These are phyloP conservation scores for Perognathus longimembris DNA, from an alignment of 2,113 vertebrate genomes.

Conservation along the genomic window DNA sequence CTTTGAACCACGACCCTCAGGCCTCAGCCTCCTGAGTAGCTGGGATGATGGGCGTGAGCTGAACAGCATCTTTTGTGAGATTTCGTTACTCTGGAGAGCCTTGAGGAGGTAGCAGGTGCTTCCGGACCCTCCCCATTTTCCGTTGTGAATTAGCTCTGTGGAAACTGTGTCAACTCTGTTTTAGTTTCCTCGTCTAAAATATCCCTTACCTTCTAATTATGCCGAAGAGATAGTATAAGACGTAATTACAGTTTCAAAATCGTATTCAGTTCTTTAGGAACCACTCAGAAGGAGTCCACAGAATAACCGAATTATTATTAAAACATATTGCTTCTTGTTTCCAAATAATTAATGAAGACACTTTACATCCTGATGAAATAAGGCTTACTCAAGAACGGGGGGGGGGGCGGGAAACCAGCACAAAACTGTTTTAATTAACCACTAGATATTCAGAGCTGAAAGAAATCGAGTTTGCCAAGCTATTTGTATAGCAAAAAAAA, in stretches of 20 bases:
- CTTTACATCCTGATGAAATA: constrained; percentile 24
- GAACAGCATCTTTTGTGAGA: not conserved
- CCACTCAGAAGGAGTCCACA: not conserved
- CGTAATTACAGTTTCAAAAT: constrained; percentile 53
- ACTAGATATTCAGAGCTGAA: constrained; percentile 62
- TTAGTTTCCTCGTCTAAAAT: constrained; percentile 56
- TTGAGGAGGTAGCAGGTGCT: not conserved
- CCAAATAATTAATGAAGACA: constrained; percentile 57
- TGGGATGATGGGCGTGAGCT: not conserved
- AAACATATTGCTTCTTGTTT: constrained; percentile 54
- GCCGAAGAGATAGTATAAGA: constrained; percentile 16
- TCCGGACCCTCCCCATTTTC: not conserved
- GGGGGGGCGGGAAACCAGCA: not conserved
- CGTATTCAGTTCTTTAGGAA: constrained; percentile 38
- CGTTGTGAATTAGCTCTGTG: not conserved
- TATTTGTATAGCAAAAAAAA: constrained; percentile 52
- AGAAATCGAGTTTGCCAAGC: constrained; percentile 45
- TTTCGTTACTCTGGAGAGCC: not conserved
- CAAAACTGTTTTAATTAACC: constrained; percentile 55
- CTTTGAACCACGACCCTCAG: no score
- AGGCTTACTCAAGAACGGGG: constrained; percentile 21
- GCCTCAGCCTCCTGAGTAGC: no score
- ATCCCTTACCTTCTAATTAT: constrained; percentile 34
- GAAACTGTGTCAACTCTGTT: constrained; percentile 47
- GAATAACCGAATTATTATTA: constrained; percentile 56